Percentiles rank a stretch among this genome's conserved stretches.
Evolutionary conservation across 2,888 invertebrate species (phyloP).

Genomic region (Eupithecia vulgata): DNA sequence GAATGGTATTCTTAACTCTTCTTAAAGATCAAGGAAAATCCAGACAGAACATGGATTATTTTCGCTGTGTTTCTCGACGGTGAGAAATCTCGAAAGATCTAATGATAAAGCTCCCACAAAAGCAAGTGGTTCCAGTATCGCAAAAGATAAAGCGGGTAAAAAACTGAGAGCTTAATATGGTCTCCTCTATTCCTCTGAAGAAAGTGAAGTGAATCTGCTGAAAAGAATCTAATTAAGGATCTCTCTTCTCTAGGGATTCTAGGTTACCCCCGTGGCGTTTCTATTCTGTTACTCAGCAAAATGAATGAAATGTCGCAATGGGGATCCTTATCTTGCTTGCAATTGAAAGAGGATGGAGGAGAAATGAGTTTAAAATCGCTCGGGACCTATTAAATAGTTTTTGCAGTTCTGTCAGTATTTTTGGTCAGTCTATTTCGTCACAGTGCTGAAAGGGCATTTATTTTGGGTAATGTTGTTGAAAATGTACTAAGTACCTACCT

Average conservation of each 20-base stretch:
- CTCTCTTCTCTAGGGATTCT: conserved; percentile 41
- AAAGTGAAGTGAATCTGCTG: conserved; percentile 40
- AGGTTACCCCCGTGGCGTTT: conserved; percentile 36
- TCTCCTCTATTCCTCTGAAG: conserved; percentile 27
- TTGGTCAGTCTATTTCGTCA: not conserved
- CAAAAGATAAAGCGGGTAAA: conserved; percentile 18
- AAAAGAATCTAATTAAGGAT: conserved; percentile 46
- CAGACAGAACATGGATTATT: not conserved
- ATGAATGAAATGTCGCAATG: conserved; percentile 11
- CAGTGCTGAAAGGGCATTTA: not conserved
- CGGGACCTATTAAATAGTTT: not conserved
- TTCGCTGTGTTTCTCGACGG: not conserved
- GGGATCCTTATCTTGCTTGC: conserved; percentile 21
- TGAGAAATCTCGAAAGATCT: not conserved
- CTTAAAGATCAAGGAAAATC: not conserved
- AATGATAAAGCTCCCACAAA: conserved; percentile 1
- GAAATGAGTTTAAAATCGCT: not conserved
- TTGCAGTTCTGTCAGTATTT: not conserved
- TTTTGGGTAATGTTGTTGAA: not conserved
- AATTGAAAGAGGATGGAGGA: not conserved
- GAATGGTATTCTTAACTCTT: not conserved
- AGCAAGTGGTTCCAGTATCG: not conserved
- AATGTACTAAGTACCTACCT: too few species aligned
- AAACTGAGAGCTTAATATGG: conserved; percentile 39
- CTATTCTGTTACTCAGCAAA: conserved; percentile 34